A percentile compares a stretch with the other conserved stretches of the same genome.
These are phyloP conservation scores for Celastrina argiolus DNA, from an alignment of 2,888 invertebrate species.

Conservation along the genomic window DNA sequence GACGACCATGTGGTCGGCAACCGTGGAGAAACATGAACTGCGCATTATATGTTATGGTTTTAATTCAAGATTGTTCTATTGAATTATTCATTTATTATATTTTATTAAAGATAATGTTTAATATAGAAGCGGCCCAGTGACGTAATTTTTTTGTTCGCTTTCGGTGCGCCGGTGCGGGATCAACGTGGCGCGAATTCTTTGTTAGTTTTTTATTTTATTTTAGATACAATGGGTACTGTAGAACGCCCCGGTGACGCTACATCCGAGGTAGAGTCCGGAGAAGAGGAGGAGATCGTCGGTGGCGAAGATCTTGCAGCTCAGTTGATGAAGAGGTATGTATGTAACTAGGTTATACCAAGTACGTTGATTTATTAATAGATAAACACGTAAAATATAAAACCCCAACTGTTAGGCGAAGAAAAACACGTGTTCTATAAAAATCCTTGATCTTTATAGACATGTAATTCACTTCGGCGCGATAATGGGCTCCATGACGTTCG, in stretches of 20 bases:
- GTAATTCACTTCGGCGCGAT: background rate
- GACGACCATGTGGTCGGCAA: constrained; percentile 67
- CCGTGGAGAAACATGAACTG: constrained; percentile 54
- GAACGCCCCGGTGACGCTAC: constrained; percentile 82
- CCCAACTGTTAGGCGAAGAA: background rate
- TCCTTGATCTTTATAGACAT: background rate
- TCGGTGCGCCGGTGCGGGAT: constrained; percentile 45
- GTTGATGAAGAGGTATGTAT: constrained; percentile 66
- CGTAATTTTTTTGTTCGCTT: constrained; percentile 18
- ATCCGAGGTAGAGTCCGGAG: constrained; percentile 82
- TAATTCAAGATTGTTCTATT: background rate
- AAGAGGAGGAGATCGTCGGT: constrained; percentile 79
- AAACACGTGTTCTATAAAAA: constrained; percentile 12
- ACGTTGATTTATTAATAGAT: constrained; percentile 17
- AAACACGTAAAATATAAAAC: constrained; percentile 21
- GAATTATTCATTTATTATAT: background rate
- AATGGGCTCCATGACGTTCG: background rate
- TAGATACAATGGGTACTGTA: constrained; percentile 80
- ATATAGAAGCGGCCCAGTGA: background rate
- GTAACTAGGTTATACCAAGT: constrained; percentile 26
- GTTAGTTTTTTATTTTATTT: constrained; percentile 38
- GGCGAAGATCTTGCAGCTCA: constrained; percentile 71
- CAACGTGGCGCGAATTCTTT: constrained; percentile 65
- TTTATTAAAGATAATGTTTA: background rate
- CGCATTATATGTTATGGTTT: constrained; percentile 64